These are phyloP conservation scores for Metopia argyrocephala DNA, from an alignment of 2,888 invertebrate species.

Conservation along the genomic window DNA sequence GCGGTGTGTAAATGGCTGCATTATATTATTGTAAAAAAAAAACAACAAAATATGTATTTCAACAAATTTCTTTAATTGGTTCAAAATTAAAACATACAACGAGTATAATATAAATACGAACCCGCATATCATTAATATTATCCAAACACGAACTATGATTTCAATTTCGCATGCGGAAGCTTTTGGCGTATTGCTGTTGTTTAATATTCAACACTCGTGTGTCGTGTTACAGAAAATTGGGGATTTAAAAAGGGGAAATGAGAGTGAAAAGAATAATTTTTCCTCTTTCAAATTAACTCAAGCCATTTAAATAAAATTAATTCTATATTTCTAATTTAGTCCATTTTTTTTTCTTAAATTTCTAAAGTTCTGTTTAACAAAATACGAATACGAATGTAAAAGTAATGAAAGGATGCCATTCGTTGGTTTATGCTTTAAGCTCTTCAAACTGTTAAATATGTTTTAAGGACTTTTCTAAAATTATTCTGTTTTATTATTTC, in stretches of 20 bases:
- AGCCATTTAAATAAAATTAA: conserved; percentile 36
- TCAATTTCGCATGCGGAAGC: neutral
- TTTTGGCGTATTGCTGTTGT: neutral
- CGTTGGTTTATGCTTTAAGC: neutral
- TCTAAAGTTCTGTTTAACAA: neutral
- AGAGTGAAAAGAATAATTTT: neutral
- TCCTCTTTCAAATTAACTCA: conserved; percentile 25
- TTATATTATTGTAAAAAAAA: too few species aligned
- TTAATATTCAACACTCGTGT: conserved; percentile 35
- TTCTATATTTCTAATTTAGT: conserved; percentile 6
- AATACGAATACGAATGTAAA: too few species aligned
- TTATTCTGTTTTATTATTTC: neutral
- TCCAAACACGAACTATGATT: too few species aligned
- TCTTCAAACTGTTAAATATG: conserved; percentile 7
- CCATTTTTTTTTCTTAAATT: neutral
- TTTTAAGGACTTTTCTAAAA: conserved; percentile 28
- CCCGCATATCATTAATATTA: conserved; percentile 13
- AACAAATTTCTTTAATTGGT: conserved; percentile 36
- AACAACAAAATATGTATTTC: too few species aligned
- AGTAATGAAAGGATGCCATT: neutral
- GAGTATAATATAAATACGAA: neutral
- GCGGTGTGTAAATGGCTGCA: too few species aligned
- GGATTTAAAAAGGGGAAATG: neutral
- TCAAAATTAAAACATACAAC: neutral
- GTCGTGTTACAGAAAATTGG: conserved; percentile 36